These are phyloP conservation scores for Zoanthus gigantus DNA, from an alignment of 92 coral and sea anemone genomes.

Conservation along the genomic window DNA sequence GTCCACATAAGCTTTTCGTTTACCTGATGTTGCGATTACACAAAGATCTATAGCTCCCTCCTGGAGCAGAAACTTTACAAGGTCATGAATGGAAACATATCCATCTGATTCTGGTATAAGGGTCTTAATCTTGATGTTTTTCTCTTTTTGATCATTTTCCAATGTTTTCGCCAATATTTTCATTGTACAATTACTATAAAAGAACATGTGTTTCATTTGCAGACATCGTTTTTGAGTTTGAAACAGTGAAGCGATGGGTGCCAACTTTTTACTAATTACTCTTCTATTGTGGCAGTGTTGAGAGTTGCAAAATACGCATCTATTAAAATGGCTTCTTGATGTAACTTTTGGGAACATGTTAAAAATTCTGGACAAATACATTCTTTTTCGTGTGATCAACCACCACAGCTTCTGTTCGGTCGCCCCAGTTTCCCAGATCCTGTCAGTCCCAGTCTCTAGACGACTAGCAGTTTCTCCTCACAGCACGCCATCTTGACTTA, in stretches of 20 bases:
- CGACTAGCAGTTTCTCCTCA: neutral
- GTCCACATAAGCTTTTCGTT: conserved; percentile 85
- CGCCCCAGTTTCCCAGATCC: neutral
- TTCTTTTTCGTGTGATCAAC: neutral
- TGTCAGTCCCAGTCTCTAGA: conserved; percentile 28
- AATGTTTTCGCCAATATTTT: neutral
- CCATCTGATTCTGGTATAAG: conserved; percentile 62
- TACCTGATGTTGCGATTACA: conserved; percentile 85
- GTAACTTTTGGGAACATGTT: neutral
- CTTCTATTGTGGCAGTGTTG: neutral
- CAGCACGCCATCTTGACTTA: conserved; percentile 37
- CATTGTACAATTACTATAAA: neutral
- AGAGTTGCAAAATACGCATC: neutral
- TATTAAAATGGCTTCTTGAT: neutral
- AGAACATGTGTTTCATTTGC: neutral
- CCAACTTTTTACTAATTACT: neutral
- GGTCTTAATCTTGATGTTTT: neutral
- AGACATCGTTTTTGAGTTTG: neutral
- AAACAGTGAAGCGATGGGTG: neutral
- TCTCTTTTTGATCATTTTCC: neutral
- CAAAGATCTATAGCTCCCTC: conserved; percentile 92
- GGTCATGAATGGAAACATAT: conserved; percentile 68
- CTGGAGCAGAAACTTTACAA: conserved; percentile 71
- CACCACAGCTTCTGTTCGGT: neutral
- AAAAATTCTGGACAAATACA: neutral